Percentiles rank a stretch among this genome's conserved stretches.
Conservation (phyloP, 2,113 vertebrate species). For the Pollimyrus isidori region DNA sequence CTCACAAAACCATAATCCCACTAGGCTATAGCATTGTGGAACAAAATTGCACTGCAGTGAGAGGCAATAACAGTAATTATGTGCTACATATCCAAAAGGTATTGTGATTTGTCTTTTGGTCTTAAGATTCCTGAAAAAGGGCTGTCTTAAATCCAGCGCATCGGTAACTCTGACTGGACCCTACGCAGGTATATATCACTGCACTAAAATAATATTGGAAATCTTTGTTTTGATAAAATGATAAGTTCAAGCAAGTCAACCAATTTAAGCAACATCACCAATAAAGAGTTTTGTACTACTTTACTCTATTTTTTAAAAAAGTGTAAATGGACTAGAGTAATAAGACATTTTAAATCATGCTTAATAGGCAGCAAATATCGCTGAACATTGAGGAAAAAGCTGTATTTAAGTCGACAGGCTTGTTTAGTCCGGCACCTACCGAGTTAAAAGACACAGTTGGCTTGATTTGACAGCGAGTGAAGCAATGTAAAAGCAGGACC, state of each 20-base stretch:
- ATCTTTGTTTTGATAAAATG: background rate
- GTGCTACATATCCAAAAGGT: background rate
- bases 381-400: background rate
- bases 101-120: background rate
- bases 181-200: background rate
- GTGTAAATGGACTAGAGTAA: background rate
- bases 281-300: background rate
- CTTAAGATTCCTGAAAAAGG: background rate
- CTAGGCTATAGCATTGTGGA: background rate
- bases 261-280: background rate
- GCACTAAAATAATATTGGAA: background rate
- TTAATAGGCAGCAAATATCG: background rate
- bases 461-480: background rate
- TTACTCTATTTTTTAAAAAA: background rate
- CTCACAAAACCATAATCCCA: background rate
- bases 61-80: background rate
- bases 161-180: background rate
- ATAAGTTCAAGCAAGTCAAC: background rate
- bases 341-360: background rate
- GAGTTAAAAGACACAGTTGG: conserved; percentile 10
- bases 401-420: background rate
- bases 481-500: background rate
- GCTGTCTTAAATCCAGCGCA: background rate
- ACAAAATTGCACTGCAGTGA: background rate
- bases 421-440: background rate